Percentiles rank a stretch among this genome's conserved stretches.
Conservation (phyloP, 30 jellyfish, hydroid and myxozoan genomes). For the Hydractinia symbiolongicarpus region DNA sequence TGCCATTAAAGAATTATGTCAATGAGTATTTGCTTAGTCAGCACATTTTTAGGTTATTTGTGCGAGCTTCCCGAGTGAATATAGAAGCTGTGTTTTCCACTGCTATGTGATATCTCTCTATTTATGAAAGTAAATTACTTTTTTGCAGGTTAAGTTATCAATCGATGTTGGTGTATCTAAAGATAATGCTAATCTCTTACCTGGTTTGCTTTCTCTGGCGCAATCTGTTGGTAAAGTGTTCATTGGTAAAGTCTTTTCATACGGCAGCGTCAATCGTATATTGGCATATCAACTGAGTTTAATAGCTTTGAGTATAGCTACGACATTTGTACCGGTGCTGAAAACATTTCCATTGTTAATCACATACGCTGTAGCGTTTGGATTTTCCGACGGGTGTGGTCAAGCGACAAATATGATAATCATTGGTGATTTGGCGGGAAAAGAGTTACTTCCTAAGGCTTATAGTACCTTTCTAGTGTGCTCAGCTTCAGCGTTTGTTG, state of each 20-base stretch:
- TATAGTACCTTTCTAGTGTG: slow-evolving; percentile 51
- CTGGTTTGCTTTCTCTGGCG: slow-evolving; percentile 77
- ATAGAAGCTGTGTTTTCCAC: too few species aligned
- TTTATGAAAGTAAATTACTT: too few species aligned
- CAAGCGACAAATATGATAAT: slow-evolving; percentile 64
- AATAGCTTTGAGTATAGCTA: slow-evolving; percentile 71
- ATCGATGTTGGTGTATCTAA: slow-evolving; percentile 56
- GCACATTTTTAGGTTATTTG: too few species aligned
- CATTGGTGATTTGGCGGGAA: slow-evolving; percentile 80
- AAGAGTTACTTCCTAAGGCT: slow-evolving; percentile 50
- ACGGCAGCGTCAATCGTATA: slow-evolving; percentile 51
- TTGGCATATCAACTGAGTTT: slow-evolving; percentile 59
- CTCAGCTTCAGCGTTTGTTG: slow-evolving; percentile 70
- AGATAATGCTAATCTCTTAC: slow-evolving; percentile 53
- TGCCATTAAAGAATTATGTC: not conserved
- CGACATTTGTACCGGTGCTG: slow-evolving; percentile 63
- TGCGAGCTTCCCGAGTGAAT: too few species aligned
- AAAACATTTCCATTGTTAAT: slow-evolving; percentile 41
- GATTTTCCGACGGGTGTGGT: slow-evolving; percentile 72
- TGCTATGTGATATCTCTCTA: too few species aligned
- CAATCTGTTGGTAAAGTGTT: slow-evolving; percentile 72
- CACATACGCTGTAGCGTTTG: slow-evolving; percentile 70
- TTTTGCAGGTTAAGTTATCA: slow-evolving; percentile 65
- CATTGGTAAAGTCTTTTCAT: slow-evolving; percentile 65
- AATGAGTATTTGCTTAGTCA: too few species aligned